Conservation (phyloP, 2,888 invertebrate species). For the Pammene aurita region DNA sequence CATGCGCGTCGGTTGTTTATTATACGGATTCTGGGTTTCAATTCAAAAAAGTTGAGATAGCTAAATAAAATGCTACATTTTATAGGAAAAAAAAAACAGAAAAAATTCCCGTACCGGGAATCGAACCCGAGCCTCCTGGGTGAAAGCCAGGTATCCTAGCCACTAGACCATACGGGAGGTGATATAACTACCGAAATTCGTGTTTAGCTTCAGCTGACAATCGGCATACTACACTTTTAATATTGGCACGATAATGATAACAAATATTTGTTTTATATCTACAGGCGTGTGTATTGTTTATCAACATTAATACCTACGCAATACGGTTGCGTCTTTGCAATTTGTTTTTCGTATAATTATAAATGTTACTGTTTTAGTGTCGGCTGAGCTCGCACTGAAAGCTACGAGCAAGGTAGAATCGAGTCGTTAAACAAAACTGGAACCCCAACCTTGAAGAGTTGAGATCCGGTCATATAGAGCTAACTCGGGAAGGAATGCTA, state of each 20-base stretch:
- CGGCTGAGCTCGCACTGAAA: too few species aligned
- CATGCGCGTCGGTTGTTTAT: too few species aligned
- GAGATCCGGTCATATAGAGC: too few species aligned
- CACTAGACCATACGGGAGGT: slow-evolving; percentile 85
- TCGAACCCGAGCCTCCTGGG: slow-evolving; percentile 89
- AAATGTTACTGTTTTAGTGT: too few species aligned
- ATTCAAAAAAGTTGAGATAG: too few species aligned
- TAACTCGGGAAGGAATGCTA: too few species aligned
- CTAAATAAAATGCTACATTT: too few species aligned
- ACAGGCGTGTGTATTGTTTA: not conserved
- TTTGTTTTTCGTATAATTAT: not conserved
- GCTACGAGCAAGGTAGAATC: too few species aligned
- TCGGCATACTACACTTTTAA: not conserved
- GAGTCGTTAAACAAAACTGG: too few species aligned
- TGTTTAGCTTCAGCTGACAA: slow-evolving; percentile 2
- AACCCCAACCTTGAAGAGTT: too few species aligned
- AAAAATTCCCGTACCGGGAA: slow-evolving; percentile 85
- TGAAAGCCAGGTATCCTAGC: slow-evolving; percentile 88
- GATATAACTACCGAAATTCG: rapidly evolving
- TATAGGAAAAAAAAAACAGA: slow-evolving; percentile 44
- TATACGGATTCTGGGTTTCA: too few species aligned
- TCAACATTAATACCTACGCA: not conserved
- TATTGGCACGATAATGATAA: not conserved
- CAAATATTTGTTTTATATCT: not conserved
- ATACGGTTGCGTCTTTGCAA: not conserved